Conservation (phyloP, 2,797 vertebrate species). For the Loris lydekkerianus region DNA sequence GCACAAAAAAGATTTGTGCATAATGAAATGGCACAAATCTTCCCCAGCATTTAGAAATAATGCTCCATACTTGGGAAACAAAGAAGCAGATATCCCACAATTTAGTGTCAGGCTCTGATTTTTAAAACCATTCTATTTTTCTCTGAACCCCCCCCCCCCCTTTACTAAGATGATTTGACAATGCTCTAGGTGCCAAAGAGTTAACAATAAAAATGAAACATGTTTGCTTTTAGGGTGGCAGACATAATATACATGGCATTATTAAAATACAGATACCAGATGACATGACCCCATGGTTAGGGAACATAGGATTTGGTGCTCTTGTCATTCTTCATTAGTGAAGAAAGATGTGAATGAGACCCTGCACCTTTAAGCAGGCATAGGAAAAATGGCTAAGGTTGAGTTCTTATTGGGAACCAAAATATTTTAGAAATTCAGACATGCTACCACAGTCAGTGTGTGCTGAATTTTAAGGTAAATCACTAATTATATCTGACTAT, state of each 20-base stretch:
- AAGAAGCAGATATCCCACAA: constrained; percentile 20
- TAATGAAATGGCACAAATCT: neutral
- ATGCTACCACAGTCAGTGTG: neutral
- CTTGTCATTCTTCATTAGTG: neutral
- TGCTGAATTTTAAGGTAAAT: constrained; percentile 43
- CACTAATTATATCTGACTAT: neutral
- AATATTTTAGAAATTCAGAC: constrained; percentile 53
- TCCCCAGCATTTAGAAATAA: neutral
- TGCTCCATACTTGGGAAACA: neutral
- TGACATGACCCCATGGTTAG: neutral
- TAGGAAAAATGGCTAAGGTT: neutral
- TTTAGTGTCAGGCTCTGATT: neutral
- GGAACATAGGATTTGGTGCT: neutral
- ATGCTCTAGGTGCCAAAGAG: neutral
- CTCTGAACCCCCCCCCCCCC: neutral
- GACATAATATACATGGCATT: neutral
- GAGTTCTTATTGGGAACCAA: constrained; percentile 5
- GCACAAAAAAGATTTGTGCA: neutral
- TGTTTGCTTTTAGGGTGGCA: neutral
- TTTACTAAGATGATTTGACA: neutral
- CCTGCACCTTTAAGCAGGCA: neutral
- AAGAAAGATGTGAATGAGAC: neutral
- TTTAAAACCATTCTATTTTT: constrained; percentile 31
- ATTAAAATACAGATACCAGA: neutral
- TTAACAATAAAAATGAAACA: neutral